Conservation (phyloP, 2,797 vertebrate species). For the Eulemur albifrons region DNA sequence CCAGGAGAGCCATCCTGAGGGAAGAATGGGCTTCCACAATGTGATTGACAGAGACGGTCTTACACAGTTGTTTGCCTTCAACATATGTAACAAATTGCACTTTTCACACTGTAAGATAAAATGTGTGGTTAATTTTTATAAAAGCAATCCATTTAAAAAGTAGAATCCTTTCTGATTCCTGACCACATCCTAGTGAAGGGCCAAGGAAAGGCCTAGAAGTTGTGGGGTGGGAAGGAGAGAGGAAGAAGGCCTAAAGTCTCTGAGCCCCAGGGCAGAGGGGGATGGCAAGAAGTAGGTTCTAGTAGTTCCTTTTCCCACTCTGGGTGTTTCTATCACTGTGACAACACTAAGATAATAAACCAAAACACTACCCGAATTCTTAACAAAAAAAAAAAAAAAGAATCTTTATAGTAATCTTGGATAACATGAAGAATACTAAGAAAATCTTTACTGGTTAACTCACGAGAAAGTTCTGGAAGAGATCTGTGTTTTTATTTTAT, state of each 20-base stretch:
- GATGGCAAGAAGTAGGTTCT: not conserved
- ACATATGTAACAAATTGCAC: not conserved
- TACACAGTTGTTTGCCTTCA: not conserved
- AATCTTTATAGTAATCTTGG: not conserved
- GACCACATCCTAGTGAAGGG: not conserved
- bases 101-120: not conserved
- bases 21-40: not conserved
- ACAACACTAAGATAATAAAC: slow-evolving; percentile 78
- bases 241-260: slow-evolving; percentile 31
- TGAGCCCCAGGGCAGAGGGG: slow-evolving; percentile 21
- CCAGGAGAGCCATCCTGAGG: not conserved
- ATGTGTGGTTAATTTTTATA: not conserved
- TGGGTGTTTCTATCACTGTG: slow-evolving; percentile 67
- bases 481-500: not conserved
- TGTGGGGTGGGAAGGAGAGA: not conserved
- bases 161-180: not conserved
- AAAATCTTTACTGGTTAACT: not conserved
- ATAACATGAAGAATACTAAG: not conserved
- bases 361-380: slow-evolving; percentile 69
- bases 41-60: not conserved
- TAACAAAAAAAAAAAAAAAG: not conserved
- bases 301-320: not conserved
- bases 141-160: not conserved
- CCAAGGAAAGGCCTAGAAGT: slow-evolving; percentile 20
- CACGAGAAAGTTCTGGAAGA: not conserved